Evolutionary conservation across 37 sponge, comb jelly and placozoan genomes (phyloP).

Genomic region (Hormiphora californensis): DNA sequence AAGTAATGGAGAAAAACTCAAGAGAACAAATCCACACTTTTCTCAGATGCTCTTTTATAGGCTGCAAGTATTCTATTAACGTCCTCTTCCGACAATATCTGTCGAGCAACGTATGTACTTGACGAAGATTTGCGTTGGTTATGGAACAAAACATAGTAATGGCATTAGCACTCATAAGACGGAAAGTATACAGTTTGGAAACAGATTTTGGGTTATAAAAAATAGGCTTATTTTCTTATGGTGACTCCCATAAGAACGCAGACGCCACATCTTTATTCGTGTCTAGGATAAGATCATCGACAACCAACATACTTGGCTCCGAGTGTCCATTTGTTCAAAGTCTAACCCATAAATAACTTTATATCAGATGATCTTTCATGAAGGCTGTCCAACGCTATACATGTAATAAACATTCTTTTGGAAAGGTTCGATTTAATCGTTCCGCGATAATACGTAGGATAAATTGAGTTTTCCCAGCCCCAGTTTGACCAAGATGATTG

Average conservation of each 20-base stretch:
- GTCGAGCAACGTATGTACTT: not conserved
- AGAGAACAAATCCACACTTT: not conserved
- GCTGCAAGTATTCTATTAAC: not conserved
- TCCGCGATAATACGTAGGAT: not conserved
- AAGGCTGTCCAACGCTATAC: not conserved
- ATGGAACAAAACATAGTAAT: not conserved
- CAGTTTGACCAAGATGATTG: constrained; percentile 2
- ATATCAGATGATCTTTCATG: not conserved
- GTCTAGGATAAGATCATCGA: not conserved
- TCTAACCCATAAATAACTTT: not conserved
- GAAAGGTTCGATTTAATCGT: not conserved
- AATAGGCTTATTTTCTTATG: not conserved
- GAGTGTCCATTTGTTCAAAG: not conserved
- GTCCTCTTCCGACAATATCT: not conserved
- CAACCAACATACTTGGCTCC: not conserved
- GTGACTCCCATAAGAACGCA: not conserved
- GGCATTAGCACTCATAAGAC: not conserved
- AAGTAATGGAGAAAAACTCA: not conserved
- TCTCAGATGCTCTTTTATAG: constrained; percentile 13
- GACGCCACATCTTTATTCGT: not conserved
- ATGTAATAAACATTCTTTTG: not conserved
- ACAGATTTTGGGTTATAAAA: constrained; percentile 5
- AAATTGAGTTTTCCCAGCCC: constrained; percentile 18
- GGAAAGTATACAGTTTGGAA: not conserved
- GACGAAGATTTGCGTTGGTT: not conserved